These are phyloP conservation scores for Camelus dromedarius DNA, from an alignment of 2,113 vertebrate genomes.

Conservation along the genomic window DNA sequence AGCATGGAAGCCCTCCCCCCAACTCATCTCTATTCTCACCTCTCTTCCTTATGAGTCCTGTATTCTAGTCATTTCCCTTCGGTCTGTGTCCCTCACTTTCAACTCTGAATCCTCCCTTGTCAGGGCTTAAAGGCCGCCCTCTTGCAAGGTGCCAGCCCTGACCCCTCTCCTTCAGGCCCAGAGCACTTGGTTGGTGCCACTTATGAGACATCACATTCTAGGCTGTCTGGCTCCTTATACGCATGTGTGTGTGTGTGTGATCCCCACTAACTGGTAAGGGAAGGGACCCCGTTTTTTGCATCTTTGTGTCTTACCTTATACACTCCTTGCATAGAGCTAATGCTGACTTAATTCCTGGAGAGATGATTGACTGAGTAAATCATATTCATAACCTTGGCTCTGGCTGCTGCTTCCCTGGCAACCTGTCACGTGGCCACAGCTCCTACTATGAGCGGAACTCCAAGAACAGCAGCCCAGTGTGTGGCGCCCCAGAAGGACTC, in stretches of 20 bases:
- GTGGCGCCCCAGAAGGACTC: neutral
- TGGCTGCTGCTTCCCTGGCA: neutral
- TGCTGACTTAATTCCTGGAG: neutral
- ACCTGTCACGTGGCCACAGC: neutral
- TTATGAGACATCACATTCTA: neutral
- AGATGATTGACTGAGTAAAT: neutral
- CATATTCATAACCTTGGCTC: neutral
- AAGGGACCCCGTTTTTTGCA: neutral
- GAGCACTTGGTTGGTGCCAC: neutral
- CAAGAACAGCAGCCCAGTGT: neutral
- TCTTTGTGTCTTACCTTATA: neutral
- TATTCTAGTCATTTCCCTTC: neutral
- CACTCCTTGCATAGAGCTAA: neutral
- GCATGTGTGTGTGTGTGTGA: neutral
- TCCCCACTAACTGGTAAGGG: neutral
- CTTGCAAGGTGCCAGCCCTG: neutral
- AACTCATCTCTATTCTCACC: neutral
- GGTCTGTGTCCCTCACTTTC: neutral
- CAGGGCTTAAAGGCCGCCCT: neutral
- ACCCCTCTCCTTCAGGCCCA: neutral
- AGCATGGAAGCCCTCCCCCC: neutral
- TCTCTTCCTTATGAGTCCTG: neutral
- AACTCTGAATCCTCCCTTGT: neutral
- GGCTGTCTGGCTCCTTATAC: neutral
- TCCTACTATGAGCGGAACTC: neutral